Evolutionary conservation across 2,113 vertebrate genomes (phyloP), one percentile per base, ranked within the genome.

Genomic region (Lycaon pictus): DNA sequence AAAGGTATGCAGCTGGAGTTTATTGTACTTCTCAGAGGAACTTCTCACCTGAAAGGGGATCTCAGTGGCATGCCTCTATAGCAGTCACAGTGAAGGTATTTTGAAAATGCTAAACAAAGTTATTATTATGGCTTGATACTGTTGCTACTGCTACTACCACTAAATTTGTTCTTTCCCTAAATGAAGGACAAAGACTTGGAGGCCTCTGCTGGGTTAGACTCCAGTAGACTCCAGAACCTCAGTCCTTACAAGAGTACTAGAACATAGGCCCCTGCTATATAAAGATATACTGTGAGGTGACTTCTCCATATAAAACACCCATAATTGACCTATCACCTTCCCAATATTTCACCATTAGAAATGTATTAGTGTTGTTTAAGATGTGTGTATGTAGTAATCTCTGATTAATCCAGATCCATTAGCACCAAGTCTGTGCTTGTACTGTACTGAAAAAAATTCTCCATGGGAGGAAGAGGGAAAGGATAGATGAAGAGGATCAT

Each of bases 51-150:
- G n/a, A 27, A 51, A 43, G 29, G 62, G 69, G 23, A 80, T 23
- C 7, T 29, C 43, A 37, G 27, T 12, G 53, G 7, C 37, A 51
- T 13, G 4, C 25, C 27, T 67, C 22, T 60, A 15, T 11, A 43
- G 22, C 11, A 48, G 43, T 16, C 69, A 67, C 69, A 71, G 22
- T 12, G 79, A 87, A 35, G 9, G 11, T 10, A 62, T 72, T 72
- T 29, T 84, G 55, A 97, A 92, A 91, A 72, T 55, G 58, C 35
- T 22, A 13, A 71, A 88, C 48, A 74, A 94, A 84, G 10, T 53
- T 53, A 48, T 48, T n/a, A 71, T 63, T 43, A 72, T 35, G 22
- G 48, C 8, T 53, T 35, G n/a, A 62, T 27, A 12, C n/a, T 8
- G 7, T 43, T 87, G 22, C 55, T 94, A 3, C 11, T 56, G 8